Evolutionary conservation across 2,797 vertebrate genomes (phyloP).

Genomic region (Oryzias dopingdopingensis): DNA sequence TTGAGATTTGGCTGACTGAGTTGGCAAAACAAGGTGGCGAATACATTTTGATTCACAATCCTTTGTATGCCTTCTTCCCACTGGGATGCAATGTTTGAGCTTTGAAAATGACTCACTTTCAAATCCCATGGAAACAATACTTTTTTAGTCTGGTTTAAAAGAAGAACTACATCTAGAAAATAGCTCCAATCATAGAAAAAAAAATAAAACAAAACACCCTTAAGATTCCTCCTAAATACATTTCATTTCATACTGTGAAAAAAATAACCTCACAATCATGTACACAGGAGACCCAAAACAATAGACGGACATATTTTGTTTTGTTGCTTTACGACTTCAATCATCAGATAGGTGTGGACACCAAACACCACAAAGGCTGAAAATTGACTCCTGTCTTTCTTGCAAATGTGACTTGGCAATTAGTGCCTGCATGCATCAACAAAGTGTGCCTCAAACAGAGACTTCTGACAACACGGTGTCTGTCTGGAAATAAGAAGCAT

Average conservation of each 20-base stretch:
- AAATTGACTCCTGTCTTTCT: slow-evolving; percentile 78
- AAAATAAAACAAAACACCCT: slow-evolving; percentile 65
- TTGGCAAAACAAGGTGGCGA: slow-evolving; percentile 77
- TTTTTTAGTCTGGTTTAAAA: slow-evolving; percentile 63
- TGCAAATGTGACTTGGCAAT: slow-evolving; percentile 82
- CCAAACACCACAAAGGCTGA: slow-evolving; percentile 72
- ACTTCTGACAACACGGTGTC: slow-evolving; percentile 78
- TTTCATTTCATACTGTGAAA: slow-evolving; percentile 64
- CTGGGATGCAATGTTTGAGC: slow-evolving; percentile 64
- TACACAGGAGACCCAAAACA: slow-evolving; percentile 71
- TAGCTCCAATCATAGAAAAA: slow-evolving; percentile 58
- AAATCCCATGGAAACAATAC: slow-evolving; percentile 70
- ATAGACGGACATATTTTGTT: slow-evolving; percentile 65
- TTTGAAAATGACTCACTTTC: slow-evolving; percentile 73
- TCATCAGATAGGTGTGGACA: slow-evolving; percentile 70
- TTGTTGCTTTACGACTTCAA: slow-evolving; percentile 73
- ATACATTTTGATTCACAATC: slow-evolving; percentile 70
- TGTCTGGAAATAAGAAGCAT: slow-evolving; percentile 82
- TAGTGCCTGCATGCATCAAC: slow-evolving; percentile 78
- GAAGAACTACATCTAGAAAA: slow-evolving; percentile 70
- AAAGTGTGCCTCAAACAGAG: slow-evolving; percentile 77
- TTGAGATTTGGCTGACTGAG: slow-evolving; percentile 76
- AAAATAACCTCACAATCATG: slow-evolving; percentile 67
- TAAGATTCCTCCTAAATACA: slow-evolving; percentile 66
- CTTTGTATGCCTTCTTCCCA: slow-evolving; percentile 66